Percentiles rank a stretch among this genome's conserved stretches.
Evolutionary conservation across 53 echinoderm and acorn worm genomes (phyloP).

Genomic region (Astropecten irregularis): DNA sequence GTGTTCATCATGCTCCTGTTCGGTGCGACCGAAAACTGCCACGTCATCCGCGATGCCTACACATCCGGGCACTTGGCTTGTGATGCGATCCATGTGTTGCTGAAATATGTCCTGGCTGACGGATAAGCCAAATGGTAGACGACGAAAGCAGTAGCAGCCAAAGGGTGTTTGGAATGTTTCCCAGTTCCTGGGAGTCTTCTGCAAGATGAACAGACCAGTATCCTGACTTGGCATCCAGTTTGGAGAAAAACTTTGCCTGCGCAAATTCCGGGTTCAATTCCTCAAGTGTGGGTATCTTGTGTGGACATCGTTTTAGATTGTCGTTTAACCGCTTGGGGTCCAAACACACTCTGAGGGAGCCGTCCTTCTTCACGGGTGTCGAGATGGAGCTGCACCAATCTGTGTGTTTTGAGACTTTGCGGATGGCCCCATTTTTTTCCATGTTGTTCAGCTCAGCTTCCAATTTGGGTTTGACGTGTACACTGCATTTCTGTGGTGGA

Average conservation of each 20-base stretch:
- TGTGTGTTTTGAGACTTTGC: constrained; percentile 3
- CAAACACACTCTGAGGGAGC: neutral
- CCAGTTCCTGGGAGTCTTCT: constrained; percentile 38
- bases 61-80: neutral
- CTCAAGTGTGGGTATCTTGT: constrained; percentile 61
- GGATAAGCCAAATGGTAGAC: constrained; percentile 51
- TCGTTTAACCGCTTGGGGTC: constrained; percentile 64
- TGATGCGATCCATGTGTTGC: constrained; percentile 35
- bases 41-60: constrained; percentile 41
- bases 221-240: constrained; percentile 69
- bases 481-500: constrained; percentile 56
- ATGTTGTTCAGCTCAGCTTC: constrained; percentile 51
- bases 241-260: constrained; percentile 57
- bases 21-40: neutral
- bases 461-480: constrained; percentile 39
- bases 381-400: constrained; percentile 48
- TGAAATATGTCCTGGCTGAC: constrained; percentile 36
- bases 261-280: constrained; percentile 63
- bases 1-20: no score
- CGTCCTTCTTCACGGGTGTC: constrained; percentile 12
- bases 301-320: constrained; percentile 51
- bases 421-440: constrained; percentile 31
- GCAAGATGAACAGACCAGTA: constrained; percentile 73
- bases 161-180: constrained; percentile 57
- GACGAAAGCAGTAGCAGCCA: constrained; percentile 45